Evolutionary conservation across 2,888 invertebrate species (phyloP).

Genomic region (Drosophila mimica): DNA sequence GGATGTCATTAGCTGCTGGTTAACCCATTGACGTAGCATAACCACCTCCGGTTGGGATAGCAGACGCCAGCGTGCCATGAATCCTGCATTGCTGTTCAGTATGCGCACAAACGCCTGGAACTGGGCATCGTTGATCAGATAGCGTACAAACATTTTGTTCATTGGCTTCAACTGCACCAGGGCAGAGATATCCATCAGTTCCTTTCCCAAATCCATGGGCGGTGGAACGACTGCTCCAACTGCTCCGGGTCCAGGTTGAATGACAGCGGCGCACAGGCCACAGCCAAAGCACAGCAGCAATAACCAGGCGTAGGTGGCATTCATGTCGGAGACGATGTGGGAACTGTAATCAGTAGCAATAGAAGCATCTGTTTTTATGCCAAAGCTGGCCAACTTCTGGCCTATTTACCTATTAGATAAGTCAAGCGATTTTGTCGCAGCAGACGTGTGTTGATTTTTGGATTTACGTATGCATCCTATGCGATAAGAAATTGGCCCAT

Average conservation of each 20-base stretch:
- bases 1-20: constrained; percentile 65
- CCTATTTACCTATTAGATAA: constrained; percentile 55
- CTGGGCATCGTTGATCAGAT: constrained; percentile 78
- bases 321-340: constrained; percentile 37
- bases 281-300: constrained; percentile 45
- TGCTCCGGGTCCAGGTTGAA: neutral
- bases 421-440: constrained; percentile 64
- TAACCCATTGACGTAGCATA: constrained; percentile 72
- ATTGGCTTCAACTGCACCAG: constrained; percentile 71
- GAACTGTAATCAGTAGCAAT: constrained; percentile 11
- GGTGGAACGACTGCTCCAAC: constrained; percentile 25
- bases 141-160: constrained; percentile 66
- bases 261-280: constrained; percentile 15
- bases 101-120: constrained; percentile 82
- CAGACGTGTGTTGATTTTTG: constrained; percentile 50
- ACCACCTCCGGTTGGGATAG: constrained; percentile 79
- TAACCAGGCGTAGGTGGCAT: constrained; percentile 36
- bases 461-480: constrained; percentile 32
- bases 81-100: constrained; percentile 71
- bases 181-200: constrained; percentile 65
- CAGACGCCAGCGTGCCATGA: constrained; percentile 66
- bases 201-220: constrained; percentile 58
- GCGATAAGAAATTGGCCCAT: constrained; percentile 48
- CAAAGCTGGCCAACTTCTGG: neutral
- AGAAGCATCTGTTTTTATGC: constrained; percentile 21